Evolutionary conservation across 2,113 vertebrate species (phyloP).

Genomic region (Neodon shergylaensis): DNA sequence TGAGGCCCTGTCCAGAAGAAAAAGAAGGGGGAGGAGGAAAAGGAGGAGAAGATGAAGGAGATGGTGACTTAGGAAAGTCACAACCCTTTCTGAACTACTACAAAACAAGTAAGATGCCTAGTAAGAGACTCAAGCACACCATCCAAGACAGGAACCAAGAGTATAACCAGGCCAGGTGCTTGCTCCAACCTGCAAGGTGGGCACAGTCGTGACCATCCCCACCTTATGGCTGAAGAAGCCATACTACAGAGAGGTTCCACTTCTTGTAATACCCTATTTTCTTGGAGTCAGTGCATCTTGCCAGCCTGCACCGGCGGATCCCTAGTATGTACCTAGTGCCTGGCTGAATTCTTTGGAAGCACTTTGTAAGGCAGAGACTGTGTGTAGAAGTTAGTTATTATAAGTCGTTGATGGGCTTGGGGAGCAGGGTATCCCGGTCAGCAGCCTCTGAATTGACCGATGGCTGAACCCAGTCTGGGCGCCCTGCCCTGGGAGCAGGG

Average conservation of each 20-base stretch:
- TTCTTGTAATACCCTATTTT: not conserved
- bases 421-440: slow-evolving; percentile 20
- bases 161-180: not conserved
- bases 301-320: not conserved
- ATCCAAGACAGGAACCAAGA: not conserved
- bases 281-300: not conserved
- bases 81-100: not conserved
- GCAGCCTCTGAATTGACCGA: slow-evolving; percentile 63
- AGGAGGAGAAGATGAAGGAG: not conserved
- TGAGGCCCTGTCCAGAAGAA: not conserved
- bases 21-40: not conserved
- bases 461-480: slow-evolving; percentile 74
- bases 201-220: too few species aligned
- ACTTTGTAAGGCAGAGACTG: not conserved
- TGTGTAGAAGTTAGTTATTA: slow-evolving; percentile 54
- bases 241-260: not conserved
- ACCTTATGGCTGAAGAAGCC: not conserved
- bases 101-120: not conserved
- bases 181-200: not conserved
- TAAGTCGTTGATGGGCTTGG: not conserved
- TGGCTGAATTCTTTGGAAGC: slow-evolving; percentile 10
- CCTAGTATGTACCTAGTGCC: not conserved
- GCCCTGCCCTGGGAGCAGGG: slow-evolving; percentile 65
- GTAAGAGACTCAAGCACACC: not conserved
- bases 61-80: not conserved